Percentiles rank a stretch among this genome's conserved stretches.
phyloP scores from a whole-genome alignment of 2,888 invertebrate species.

The Abrostola triplasia region DNA sequence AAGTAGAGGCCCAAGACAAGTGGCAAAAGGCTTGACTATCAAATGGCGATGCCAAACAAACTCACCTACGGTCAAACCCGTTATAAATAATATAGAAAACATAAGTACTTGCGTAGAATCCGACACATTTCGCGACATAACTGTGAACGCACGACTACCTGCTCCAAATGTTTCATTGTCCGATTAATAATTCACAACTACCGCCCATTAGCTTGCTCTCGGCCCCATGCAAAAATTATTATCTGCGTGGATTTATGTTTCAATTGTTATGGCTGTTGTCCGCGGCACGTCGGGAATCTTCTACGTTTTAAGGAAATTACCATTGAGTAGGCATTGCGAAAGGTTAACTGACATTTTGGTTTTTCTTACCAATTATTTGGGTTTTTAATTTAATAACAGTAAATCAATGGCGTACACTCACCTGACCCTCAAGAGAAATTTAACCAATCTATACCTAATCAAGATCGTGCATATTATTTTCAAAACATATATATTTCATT shows the following conservation, averaged over 20 bases:
- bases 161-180: conserved; percentile 50
- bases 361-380: too few relatives aligned
- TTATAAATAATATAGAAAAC: not conserved
- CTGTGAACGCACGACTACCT: conserved; percentile 25
- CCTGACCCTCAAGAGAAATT: too few relatives aligned
- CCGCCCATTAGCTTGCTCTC: conserved; percentile 47
- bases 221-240: conserved; percentile 50
- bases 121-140: conserved; percentile 19
- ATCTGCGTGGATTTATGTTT: conserved; percentile 38
- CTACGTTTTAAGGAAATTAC: too few relatives aligned
- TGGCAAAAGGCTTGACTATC: too few relatives aligned
- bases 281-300: not conserved
- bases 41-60: not conserved
- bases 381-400: too few relatives aligned
- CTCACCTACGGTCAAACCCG: not conserved
- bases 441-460: too few relatives aligned
- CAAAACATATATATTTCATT: too few relatives aligned
- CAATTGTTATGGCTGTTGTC: conserved; percentile 20
- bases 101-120: conserved; percentile 8
- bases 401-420: too few relatives aligned
- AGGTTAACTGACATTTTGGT: too few relatives aligned
- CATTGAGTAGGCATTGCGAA: too few relatives aligned
- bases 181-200: conserved; percentile 52
- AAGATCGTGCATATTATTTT: too few relatives aligned
- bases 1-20: too few relatives aligned